phyloP scores from a whole-genome alignment of 2,113 vertebrate species.

The Amphiprion ocellaris region DNA sequence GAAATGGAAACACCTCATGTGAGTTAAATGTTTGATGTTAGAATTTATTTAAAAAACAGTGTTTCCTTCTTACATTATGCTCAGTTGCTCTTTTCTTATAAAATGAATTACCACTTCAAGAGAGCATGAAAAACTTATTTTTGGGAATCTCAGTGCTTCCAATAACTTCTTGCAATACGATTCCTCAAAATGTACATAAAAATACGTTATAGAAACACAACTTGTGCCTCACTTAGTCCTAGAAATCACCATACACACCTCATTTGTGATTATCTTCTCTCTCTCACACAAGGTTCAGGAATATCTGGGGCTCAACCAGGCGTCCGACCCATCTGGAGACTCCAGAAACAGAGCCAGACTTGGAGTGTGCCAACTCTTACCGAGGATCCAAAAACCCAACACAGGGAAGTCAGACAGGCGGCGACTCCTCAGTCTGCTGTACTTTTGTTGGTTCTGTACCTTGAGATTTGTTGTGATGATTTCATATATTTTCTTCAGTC shows the following conservation, averaged over 20 bases:
- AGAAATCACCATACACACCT: neutral
- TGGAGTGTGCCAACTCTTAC: neutral
- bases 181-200: no score
- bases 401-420: neutral
- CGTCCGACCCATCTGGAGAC: conserved; percentile 36
- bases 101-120: no score
- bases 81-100: no score
- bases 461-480: neutral
- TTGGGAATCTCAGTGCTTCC: no score
- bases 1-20: no score
- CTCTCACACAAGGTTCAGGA: neutral
- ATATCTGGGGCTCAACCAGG: conserved; percentile 6
- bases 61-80: no score
- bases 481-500: neutral
- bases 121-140: no score
- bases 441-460: neutral
- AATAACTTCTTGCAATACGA: no score
- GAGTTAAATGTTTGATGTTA: no score
- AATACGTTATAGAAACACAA: no score
- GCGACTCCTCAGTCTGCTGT: neutral
- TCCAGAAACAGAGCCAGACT: conserved; percentile 11
- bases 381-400: neutral
- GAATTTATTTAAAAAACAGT: no score
- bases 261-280: conserved; percentile 17
- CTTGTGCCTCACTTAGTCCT: conserved; percentile 7